Conservation (phyloP, 2,113 vertebrate genomes). For the Serinus canaria region DNA sequence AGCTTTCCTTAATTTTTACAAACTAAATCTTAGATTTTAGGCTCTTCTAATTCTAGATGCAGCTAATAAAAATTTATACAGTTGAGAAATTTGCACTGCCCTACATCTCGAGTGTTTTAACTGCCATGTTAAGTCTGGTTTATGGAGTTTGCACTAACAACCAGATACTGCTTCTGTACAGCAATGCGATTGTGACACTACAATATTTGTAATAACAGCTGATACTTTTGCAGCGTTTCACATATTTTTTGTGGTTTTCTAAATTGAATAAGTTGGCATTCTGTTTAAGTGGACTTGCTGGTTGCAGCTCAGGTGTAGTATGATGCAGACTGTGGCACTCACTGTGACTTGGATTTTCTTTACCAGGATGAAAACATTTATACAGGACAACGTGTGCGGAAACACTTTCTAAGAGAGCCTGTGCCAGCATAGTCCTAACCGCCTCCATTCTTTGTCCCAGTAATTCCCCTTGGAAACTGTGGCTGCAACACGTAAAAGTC, state of each 20-base stretch:
- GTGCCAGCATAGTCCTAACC: background rate
- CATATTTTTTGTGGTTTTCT: background rate
- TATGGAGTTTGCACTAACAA: background rate
- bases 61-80: background rate
- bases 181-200: background rate
- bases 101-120: background rate
- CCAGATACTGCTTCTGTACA: accelerated
- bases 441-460: background rate
- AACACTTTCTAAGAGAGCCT: background rate
- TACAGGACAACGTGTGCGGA: accelerated
- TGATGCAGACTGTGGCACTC: background rate
- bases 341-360: background rate
- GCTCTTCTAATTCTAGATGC: background rate
- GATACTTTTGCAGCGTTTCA: background rate
- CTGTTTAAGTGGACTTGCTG: background rate
- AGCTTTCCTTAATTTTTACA: background rate
- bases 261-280: background rate
- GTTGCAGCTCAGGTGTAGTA: background rate
- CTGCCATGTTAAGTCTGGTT: background rate
- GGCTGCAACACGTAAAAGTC: background rate
- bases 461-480: background rate
- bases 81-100: background rate
- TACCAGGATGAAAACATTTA: background rate
- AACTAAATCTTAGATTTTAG: background rate
- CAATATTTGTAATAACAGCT: background rate